Evolutionary conservation across 1,140 invertebrate species (phyloP).

Genomic region (Pristionchus pacificus): DNA sequence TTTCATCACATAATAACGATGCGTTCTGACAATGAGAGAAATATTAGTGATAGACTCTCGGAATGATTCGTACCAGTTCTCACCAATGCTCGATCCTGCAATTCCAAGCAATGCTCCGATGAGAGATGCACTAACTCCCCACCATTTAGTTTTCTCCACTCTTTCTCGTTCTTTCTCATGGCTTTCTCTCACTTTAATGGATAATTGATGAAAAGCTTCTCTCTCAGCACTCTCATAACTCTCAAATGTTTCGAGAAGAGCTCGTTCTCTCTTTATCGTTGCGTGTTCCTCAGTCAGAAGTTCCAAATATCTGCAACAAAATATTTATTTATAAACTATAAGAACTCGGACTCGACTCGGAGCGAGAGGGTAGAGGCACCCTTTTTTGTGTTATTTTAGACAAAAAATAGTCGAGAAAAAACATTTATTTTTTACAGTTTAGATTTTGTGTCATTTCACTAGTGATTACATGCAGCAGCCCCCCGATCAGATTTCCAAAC

Average conservation of each 20-base stretch:
- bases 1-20: constrained; percentile 7
- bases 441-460: too few species aligned
- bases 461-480: too few species aligned
- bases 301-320: constrained; percentile 63
- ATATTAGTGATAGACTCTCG: background rate
- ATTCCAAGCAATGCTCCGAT: constrained; percentile 69
- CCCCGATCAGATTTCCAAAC: too few species aligned
- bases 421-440: too few species aligned
- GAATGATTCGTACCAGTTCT: background rate
- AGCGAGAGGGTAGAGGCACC: too few species aligned
- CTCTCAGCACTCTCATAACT: constrained; percentile 63
- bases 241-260: constrained; percentile 54
- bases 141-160: constrained; percentile 73
- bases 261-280: constrained; percentile 59
- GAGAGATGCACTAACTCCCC: constrained; percentile 71
- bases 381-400: too few species aligned
- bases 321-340: too few species aligned
- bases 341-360: too few species aligned
- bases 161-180: constrained; percentile 72
- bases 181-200: constrained; percentile 62
- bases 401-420: too few species aligned
- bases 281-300: constrained; percentile 63
- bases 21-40: background rate
- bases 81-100: constrained; percentile 64
- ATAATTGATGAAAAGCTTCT: constrained; percentile 66